phyloP scores from a whole-genome alignment of 2,888 invertebrate species.

The Strigamia crassipes region DNA sequence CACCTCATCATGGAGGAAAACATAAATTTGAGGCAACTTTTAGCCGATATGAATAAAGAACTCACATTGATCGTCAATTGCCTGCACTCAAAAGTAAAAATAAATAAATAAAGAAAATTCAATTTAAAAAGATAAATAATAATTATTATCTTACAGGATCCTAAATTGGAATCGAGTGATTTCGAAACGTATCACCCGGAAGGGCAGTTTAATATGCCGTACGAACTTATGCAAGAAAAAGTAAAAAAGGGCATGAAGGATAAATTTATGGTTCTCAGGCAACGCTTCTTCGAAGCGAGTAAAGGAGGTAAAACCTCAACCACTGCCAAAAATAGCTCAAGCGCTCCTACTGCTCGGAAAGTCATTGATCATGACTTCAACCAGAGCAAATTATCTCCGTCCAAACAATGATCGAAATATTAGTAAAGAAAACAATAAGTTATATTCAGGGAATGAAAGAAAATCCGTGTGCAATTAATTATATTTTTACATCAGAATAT shows the following conservation, averaged over 20 bases:
- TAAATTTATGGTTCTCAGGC: background rate
- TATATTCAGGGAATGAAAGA: background rate
- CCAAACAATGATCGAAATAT: background rate
- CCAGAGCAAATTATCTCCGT: background rate
- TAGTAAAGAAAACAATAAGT: background rate
- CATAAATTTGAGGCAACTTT: constrained; percentile 22
- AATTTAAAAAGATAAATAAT: no score
- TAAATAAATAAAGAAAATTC: background rate
- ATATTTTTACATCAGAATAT: background rate
- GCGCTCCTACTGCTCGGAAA: background rate
- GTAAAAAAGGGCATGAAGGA: constrained; percentile 17
- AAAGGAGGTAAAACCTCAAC: background rate
- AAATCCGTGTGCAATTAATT: background rate
- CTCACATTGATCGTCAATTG: background rate
- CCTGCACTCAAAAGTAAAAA: background rate
- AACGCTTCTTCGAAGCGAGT: background rate
- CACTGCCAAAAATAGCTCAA: constrained; percentile 2
- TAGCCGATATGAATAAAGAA: constrained; percentile 32
- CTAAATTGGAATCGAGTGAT: background rate
- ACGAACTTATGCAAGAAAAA: background rate
- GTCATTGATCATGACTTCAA: constrained; percentile 11
- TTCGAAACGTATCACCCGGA: background rate
- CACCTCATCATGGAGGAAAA: constrained; percentile 43
- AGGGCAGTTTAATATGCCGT: constrained; percentile 15
- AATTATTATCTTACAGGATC: background rate